Evolutionary conservation across 2,888 invertebrate species (phyloP).

Genomic region (Creontiades dilutus): DNA sequence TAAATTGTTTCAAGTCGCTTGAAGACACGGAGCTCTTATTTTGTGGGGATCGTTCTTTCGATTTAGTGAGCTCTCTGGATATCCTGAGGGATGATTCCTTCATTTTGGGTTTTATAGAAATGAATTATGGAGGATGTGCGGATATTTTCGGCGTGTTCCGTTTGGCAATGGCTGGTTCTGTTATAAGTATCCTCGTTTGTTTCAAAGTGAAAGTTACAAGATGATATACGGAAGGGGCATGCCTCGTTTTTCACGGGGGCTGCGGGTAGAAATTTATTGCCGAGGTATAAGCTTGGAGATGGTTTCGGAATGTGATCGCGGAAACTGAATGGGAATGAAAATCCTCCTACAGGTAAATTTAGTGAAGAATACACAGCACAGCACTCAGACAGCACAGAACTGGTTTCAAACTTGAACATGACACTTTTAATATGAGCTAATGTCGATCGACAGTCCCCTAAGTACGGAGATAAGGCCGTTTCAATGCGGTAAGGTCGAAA

Average conservation of each 20-base stretch:
- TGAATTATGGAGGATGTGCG: neutral
- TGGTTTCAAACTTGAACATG: no score
- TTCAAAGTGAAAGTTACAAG: constrained; percentile 10
- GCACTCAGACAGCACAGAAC: no score
- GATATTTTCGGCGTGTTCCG: neutral
- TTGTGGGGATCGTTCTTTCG: neutral
- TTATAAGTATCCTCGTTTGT: constrained; percentile 20
- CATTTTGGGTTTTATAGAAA: constrained; percentile 5
- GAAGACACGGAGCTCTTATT: neutral
- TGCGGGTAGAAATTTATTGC: neutral
- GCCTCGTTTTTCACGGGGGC: neutral
- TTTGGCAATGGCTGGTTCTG: constrained; percentile 21
- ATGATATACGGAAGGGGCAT: constrained; percentile 11
- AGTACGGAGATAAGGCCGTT: no score
- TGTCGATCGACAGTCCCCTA: no score
- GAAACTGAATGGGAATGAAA: neutral
- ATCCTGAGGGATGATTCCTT: neutral
- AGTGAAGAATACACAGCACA: no score
- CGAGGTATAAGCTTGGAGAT: neutral
- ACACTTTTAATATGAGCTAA: no score
- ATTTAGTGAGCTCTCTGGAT: neutral
- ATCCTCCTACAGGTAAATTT: neutral
- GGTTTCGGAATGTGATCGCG: neutral
- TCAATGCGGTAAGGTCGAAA: no score
- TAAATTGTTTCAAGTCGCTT: constrained; percentile 29